Percentiles rank a stretch among this genome's conserved stretches.
These are phyloP conservation scores for Brachionus asplanchnoidis DNA, from an alignment of 1,140 invertebrate genomes.

Conservation along the genomic window DNA sequence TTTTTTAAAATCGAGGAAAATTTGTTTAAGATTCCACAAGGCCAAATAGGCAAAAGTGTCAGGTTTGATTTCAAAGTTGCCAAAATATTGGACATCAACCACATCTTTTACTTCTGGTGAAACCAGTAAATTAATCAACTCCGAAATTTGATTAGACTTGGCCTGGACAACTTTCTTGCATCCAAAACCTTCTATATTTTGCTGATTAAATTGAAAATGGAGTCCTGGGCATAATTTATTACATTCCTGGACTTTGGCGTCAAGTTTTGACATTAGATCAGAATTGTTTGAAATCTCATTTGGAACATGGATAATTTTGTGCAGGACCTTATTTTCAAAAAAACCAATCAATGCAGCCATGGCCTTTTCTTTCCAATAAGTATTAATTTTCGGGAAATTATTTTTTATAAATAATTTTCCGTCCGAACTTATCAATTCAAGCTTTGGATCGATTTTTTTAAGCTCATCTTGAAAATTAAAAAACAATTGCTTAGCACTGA, in stretches of 20 bases:
- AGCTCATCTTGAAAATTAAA: background rate
- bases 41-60: background rate
- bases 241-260: background rate
- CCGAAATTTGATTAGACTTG: background rate
- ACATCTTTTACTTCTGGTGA: background rate
- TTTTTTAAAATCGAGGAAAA: slow-evolving; percentile 6
- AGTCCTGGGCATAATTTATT: background rate
- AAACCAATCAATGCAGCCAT: background rate
- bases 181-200: background rate
- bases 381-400: background rate
- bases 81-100: background rate
- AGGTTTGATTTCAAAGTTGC: background rate
- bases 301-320: background rate
- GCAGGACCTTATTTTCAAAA: background rate
- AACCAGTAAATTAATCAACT: background rate
- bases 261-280: background rate
- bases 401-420: background rate
- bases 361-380: background rate
- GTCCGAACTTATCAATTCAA: background rate
- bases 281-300: background rate
- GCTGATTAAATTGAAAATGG: background rate
- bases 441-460: background rate
- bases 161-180: background rate
- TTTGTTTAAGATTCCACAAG: background rate
- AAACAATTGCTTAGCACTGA: background rate